Conservation (phyloP, 2,888 invertebrate species). For the Seira ritae region DNA sequence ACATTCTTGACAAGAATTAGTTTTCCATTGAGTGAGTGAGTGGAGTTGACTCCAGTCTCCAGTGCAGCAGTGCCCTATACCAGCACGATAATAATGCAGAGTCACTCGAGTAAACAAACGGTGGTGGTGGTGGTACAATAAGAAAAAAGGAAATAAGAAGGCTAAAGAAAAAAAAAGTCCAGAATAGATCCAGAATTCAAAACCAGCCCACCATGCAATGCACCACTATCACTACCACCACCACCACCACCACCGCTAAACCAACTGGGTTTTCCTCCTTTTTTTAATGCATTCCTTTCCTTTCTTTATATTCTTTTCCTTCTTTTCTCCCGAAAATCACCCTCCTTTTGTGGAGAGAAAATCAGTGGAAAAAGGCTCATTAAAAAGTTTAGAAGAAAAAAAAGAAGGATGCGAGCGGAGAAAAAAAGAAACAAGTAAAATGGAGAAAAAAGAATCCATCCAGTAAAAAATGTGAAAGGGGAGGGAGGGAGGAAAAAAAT, state of each 20-base stretch:
- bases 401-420: slow-evolving; percentile 13
- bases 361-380: slow-evolving; percentile 62
- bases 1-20: slow-evolving; percentile 11
- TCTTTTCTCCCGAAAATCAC: slow-evolving; percentile 16
- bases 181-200: background rate
- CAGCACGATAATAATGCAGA: background rate
- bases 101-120: slow-evolving; percentile 8
- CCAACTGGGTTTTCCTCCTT: slow-evolving; percentile 12
- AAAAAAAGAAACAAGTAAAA: slow-evolving; percentile 21
- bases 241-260: slow-evolving; percentile 27
- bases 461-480: slow-evolving; percentile 14
- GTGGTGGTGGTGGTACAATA: too few species aligned
- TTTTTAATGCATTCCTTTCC: background rate
- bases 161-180: slow-evolving; percentile 6
- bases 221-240: background rate
- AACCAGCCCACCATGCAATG: slow-evolving; percentile 7
- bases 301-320: slow-evolving; percentile 17
- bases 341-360: slow-evolving; percentile 33
- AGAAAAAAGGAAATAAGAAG: background rate
- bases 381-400: slow-evolving; percentile 43
- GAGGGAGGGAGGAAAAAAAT: slow-evolving; percentile 22
- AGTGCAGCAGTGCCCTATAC: background rate
- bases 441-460: slow-evolving; percentile 9
- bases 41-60: too few species aligned
- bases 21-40: background rate